Base-by-base conservation (phyloP, 2,888 invertebrate species). In the Idaea aversata region DNA sequence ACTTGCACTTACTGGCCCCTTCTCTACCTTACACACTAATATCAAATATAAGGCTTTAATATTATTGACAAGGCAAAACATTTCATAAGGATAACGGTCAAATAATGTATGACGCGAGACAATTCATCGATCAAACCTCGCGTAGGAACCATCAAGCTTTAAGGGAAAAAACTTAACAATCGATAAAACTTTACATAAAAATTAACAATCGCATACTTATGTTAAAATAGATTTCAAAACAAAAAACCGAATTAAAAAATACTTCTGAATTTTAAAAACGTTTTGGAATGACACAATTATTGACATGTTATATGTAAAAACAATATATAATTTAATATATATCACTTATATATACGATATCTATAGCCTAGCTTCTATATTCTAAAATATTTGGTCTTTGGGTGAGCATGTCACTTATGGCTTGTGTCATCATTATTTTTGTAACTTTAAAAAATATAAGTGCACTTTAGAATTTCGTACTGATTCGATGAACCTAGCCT, bases 361-460 rank as follows among this genome's bases (percentile, higher is more conserved):
- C 88, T 90, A 91, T 80, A 85, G 79, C 81, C 89, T 92, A 92
- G 88, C 87, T 75, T 88, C 74, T 82, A 83, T 91, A 90, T 81
- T 83, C 88, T 91, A 91, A 86, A 86, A 90, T 88, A 90, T 90
- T 91, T 92, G 92, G 92, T 93, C 92, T 93, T 92, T 91, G 91
- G 91, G 89, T 91, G 91, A 91, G 90, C 91, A 85, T 90, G 88
- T 91, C 85, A 90, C 87, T 81, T 90, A 91, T 91, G 91, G 91
- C 90, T 84, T 88, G 84, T 86, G 85, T 88, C 85, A 87, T 88
- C 84, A 65, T 69, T 62, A 16, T 58, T 80, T 86, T 85, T 88
- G 84, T 88, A 83, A 84, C 78, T 86, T 85, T 88, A 86, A 87
- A 90, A 84, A 85, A 88, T 86, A 87, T 91, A 92, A 93, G 92